Conservation (phyloP, 92 coral and sea anemone species). For the Porites lobata region DNA sequence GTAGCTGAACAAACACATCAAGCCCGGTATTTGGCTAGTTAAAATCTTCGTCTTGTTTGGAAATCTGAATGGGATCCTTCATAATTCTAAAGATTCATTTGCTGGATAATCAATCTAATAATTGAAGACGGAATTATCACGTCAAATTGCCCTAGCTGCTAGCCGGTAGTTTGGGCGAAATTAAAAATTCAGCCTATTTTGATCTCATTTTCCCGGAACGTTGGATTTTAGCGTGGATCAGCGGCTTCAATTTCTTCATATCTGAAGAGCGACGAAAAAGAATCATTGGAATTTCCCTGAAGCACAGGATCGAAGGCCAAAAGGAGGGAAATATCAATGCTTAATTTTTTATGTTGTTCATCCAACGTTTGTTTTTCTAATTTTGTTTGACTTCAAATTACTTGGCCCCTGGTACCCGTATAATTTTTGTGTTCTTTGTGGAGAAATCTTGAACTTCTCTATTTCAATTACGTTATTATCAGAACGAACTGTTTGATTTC, state of each 20-base stretch:
- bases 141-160: conserved; percentile 26
- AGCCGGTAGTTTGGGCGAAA: not conserved
- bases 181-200: not conserved
- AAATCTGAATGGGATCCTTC: not conserved
- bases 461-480: not conserved
- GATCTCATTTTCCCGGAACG: not conserved
- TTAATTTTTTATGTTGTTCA: no score
- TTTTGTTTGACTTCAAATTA: not conserved
- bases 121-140: conserved; percentile 39
- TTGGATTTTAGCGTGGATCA: not conserved
- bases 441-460: not conserved
- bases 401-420: conserved; percentile 22
- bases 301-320: not conserved
- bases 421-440: not conserved
- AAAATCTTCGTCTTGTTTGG: not conserved
- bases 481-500: not conserved
- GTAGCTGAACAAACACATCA: not conserved
- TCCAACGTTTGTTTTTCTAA: not conserved
- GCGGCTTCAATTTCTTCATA: not conserved
- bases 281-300: no score
- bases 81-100: not conserved
- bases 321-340: not conserved
- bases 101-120: conserved; percentile 28
- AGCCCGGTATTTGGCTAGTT: not conserved
- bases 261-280: not conserved